phyloP scores from a whole-genome alignment of 2,888 invertebrate genomes.

The Formica aserva region DNA sequence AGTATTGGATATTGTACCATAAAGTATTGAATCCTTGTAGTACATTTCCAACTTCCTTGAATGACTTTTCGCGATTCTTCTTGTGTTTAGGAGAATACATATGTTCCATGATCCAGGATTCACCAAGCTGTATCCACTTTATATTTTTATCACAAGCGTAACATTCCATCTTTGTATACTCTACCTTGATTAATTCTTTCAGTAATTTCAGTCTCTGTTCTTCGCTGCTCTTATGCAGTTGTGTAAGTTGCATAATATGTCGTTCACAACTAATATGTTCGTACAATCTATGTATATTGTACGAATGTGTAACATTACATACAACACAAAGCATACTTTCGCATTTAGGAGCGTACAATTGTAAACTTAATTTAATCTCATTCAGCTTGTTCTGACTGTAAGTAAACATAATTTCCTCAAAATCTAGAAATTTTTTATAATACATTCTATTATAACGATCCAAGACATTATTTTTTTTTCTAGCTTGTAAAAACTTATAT shows the following conservation, averaged over 20 bases:
- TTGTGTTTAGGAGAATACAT: neutral
- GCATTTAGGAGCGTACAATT: neutral
- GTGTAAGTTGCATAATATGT: neutral
- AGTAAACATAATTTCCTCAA: conserved; percentile 22
- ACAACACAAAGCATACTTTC: conserved; percentile 29
- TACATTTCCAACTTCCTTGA: neutral
- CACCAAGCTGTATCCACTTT: neutral
- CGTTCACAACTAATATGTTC: conserved; percentile 35
- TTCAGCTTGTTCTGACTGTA: neutral
- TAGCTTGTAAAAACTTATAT: neutral
- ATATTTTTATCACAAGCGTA: conserved; percentile 15
- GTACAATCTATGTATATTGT: conserved; percentile 28
- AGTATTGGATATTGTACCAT: conserved; percentile 72
- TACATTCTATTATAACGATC: conserved; percentile 10
- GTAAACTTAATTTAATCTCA: conserved; percentile 25
- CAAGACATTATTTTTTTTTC: neutral
- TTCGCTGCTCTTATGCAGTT: neutral
- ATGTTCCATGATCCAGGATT: neutral
- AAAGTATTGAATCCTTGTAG: conserved; percentile 35
- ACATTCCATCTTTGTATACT: conserved; percentile 16
- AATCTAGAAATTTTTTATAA: neutral
- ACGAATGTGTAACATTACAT: conserved; percentile 22
- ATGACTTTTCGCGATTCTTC: neutral
- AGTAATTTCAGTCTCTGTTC: neutral
- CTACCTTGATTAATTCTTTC: conserved; percentile 19